phyloP scores from a whole-genome alignment of 2,888 invertebrate genomes.

The Spicauda simplicius region DNA sequence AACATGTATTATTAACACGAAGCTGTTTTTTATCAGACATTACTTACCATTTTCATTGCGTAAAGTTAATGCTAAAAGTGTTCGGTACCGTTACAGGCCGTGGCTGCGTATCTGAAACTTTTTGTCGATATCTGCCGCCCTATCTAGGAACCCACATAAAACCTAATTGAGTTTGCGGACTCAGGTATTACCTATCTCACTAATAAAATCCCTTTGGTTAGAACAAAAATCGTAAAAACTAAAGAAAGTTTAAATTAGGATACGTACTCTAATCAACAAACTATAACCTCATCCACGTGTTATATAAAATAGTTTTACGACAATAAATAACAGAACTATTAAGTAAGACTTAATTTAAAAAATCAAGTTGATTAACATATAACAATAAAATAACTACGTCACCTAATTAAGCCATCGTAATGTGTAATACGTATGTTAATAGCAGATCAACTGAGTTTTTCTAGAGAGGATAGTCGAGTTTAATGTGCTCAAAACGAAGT shows the following conservation, averaged over 20 bases:
- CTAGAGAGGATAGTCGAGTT: constrained; percentile 1
- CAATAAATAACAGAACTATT: constrained; percentile 7
- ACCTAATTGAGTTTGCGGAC: constrained; percentile 6
- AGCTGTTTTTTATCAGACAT: background rate
- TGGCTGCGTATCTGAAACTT: background rate
- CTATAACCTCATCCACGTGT: background rate
- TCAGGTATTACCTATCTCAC: constrained; percentile 4
- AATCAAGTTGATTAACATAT: constrained; percentile 29
- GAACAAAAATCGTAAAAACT: constrained; percentile 7
- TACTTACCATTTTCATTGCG: background rate
- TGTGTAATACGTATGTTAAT: constrained; percentile 24
- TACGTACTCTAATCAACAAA: background rate
- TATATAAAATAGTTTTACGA: background rate
- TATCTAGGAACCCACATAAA: constrained; percentile 11
- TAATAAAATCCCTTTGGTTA: constrained; percentile 5
- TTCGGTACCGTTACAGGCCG: background rate
- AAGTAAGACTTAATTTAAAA: constrained; percentile 17
- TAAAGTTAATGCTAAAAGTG: background rate
- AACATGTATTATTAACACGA: background rate
- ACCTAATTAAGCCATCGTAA: constrained; percentile 32
- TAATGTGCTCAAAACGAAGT: constrained; percentile 2
- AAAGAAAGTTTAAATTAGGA: constrained; percentile 9
- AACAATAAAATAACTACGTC: constrained; percentile 19
- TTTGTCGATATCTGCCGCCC: constrained; percentile 3
- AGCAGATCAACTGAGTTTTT: constrained; percentile 16